Conservation (phyloP, 2,113 vertebrate genomes). For the Osmerus eperlanus region DNA sequence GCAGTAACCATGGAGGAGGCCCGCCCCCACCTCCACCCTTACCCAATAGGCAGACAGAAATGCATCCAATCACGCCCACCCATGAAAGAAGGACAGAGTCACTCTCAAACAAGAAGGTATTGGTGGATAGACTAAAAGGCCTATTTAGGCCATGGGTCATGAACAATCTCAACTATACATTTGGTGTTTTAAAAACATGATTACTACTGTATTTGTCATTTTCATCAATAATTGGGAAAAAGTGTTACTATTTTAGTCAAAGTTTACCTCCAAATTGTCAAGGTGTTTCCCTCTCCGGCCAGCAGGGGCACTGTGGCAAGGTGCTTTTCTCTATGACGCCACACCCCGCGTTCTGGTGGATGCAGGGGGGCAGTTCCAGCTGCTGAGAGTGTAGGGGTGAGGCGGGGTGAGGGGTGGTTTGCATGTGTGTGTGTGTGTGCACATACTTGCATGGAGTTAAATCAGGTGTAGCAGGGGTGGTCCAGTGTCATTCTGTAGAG, state of each 20-base stretch:
- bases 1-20: slow-evolving; percentile 16
- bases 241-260: background rate
- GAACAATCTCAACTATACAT: background rate
- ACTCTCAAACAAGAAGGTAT: slow-evolving; percentile 45
- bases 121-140: background rate
- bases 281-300: slow-evolving; percentile 34
- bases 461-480: no score
- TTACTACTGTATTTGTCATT: no score
- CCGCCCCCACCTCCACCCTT: slow-evolving; percentile 53
- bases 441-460: slow-evolving; percentile 1
- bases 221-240: background rate
- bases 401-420: background rate
- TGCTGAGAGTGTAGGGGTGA: slow-evolving; percentile 9
- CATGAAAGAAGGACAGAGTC: slow-evolving; percentile 19
- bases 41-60: slow-evolving; percentile 5
- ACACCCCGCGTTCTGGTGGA: slow-evolving; percentile 2
- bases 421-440: slow-evolving; percentile 6
- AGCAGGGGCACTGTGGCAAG: slow-evolving; percentile 9
- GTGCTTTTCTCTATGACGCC: slow-evolving; percentile 9
- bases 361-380: background rate
- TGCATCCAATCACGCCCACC: slow-evolving; percentile 8
- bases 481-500: no score
- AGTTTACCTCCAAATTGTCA: background rate
- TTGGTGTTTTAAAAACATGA: no score
- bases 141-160: background rate